phyloP scores from a whole-genome alignment of 2,797 vertebrate genomes.

The Clangula hyemalis region DNA sequence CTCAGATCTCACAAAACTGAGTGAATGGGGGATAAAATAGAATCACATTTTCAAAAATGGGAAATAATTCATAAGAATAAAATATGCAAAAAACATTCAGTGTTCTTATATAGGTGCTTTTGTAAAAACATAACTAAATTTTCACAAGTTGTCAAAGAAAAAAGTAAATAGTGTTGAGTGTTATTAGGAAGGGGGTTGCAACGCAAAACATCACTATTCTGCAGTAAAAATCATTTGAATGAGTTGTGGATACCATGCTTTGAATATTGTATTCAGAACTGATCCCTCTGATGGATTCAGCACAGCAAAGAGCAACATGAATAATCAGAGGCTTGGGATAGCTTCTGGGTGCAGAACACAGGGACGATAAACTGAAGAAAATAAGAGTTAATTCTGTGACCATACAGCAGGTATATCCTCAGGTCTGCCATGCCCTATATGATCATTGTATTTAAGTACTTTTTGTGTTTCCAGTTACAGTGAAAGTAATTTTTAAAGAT shows the following conservation, averaged over 20 bases:
- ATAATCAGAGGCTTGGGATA: not conserved
- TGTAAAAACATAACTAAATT: not conserved
- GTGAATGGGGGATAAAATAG: not conserved
- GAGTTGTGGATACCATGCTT: not conserved
- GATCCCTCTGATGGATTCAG: not conserved
- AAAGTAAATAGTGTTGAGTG: not conserved
- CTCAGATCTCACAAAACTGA: not conserved
- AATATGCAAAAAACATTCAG: not conserved
- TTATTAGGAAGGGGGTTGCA: conserved; percentile 4
- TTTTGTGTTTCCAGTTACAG: not conserved
- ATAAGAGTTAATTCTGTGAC: not conserved
- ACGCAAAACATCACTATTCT: not conserved
- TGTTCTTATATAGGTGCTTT: not conserved
- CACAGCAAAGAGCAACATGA: not conserved
- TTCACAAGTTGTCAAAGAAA: conserved; percentile 16
- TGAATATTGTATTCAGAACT: not conserved
- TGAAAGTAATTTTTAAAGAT: not conserved
- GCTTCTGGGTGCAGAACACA: not conserved
- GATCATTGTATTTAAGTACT: not conserved
- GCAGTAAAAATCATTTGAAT: not conserved
- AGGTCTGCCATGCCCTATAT: not conserved
- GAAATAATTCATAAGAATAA: not conserved
- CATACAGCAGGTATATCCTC: not conserved
- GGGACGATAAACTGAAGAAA: not conserved
- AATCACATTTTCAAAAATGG: not conserved